Base-by-base conservation (phyloP, 2,113 vertebrate genomes). In the Alethe diademata region DNA sequence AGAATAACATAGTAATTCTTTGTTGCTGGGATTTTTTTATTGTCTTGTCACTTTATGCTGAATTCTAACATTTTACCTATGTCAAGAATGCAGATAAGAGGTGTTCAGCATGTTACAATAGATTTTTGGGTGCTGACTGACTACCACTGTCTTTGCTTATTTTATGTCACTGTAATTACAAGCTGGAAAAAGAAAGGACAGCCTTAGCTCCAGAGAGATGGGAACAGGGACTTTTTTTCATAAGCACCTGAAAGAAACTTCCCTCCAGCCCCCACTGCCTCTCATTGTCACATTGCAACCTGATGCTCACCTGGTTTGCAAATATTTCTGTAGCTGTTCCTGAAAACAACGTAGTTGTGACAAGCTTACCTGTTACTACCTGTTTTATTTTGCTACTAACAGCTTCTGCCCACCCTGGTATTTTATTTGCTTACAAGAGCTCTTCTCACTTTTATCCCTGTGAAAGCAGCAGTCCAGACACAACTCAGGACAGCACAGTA, bases 181-280 rank as follows among this genome's bases (percentile, higher is more conserved):
- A 75, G 8, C 18, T 42, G 17, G 8, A 4, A 23, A 47, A 61
- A 65, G 33, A 56, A 57, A 20, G 8, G 9, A 31, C 20, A 60
- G 14, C 15, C 22, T 71, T 86, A 19, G 13, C 14, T 76, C 13
- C 40, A 54, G 45, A 69, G 61, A 65, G 20, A 47, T 71, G 23
- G 2, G 6, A 71, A 51, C 19, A 81, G 42, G 15, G 28, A 35
- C 40, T 47, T 88, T 42, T 40, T 74, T 86, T 24, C 29, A 40
- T 3, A 35, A 15, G 8, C 8, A 78, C 10, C 50, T 50, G 28
- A 53, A 74, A 78, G 83, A 56, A 2, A 0, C 20, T 50, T 48
- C 8, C 3, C 3, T 6, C 3, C 13, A 9, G 6, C 10, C 5
- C 22, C 3, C 9, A 14, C n/a, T 40, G 6, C 5, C 28, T 13